A percentile compares a stretch with the other conserved stretches of the same genome.
Evolutionary conservation across 2,888 invertebrate genomes (phyloP).

Genomic region (Amphipyra berbera): DNA sequence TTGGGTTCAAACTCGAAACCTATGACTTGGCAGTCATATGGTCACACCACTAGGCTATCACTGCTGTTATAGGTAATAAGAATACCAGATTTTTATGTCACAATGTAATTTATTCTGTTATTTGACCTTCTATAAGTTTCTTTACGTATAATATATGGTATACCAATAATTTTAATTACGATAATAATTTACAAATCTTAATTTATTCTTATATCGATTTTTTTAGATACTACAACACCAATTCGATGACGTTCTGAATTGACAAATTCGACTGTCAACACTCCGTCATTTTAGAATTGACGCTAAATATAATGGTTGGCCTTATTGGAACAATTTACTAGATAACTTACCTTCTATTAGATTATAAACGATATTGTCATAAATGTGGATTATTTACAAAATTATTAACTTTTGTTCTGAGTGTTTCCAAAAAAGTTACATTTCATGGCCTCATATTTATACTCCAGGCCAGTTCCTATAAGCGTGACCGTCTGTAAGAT

Average conservation of each 20-base stretch:
- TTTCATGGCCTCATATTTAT: not conserved
- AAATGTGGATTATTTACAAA: not conserved
- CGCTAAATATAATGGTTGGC: constrained; percentile 8
- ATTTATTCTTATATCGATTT: constrained; percentile 24
- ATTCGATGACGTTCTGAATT: constrained; percentile 23
- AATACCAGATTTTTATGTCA: constrained; percentile 9
- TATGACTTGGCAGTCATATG: too few species aligned
- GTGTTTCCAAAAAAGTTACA: constrained; percentile 10
- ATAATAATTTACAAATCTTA: constrained; percentile 39
- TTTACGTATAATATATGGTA: constrained; percentile 23
- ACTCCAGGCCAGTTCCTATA: constrained; percentile 12
- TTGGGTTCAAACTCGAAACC: too few species aligned
- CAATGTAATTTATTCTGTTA: not conserved
- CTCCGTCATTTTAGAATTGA: constrained; percentile 16
- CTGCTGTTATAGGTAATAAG: constrained; percentile 9
- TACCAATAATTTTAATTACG: constrained; percentile 20
- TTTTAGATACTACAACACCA: constrained; percentile 2
- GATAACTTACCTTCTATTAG: not conserved
- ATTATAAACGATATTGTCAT: constrained; percentile 30
- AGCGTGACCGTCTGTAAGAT: constrained; percentile 53
- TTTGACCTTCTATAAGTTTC: constrained; percentile 3
- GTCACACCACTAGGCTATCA: too few species aligned
- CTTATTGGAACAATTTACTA: constrained; percentile 5
- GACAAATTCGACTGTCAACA: constrained; percentile 1
- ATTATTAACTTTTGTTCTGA: not conserved